Percentiles rank a stretch among this genome's conserved stretches.
Evolutionary conservation across 2,113 vertebrate genomes (phyloP).

Genomic region (Octodon degus): DNA sequence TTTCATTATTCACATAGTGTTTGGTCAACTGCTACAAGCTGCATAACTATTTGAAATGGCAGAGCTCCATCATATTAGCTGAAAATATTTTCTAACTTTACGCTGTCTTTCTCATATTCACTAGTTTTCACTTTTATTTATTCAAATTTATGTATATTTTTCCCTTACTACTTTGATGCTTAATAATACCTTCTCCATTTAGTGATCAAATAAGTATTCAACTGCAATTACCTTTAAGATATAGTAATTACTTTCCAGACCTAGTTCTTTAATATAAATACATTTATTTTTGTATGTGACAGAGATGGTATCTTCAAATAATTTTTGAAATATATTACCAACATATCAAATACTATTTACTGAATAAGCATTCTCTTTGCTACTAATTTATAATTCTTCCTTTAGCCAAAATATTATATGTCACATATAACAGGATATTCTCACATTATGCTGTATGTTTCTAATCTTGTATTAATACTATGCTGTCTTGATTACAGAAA

Average conservation of each 20-base stretch:
- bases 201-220: conserved; percentile 6
- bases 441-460: neutral
- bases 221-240: neutral
- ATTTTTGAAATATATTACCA: conserved; percentile 26
- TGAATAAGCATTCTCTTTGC: conserved; percentile 33
- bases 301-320: neutral
- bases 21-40: neutral
- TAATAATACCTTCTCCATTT: neutral
- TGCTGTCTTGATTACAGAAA: neutral
- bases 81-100: neutral
- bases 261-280: conserved; percentile 11
- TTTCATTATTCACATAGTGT: conserved; percentile 49
- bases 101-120: neutral
- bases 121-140: conserved; percentile 1
- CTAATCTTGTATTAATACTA: neutral
- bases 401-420: conserved; percentile 29
- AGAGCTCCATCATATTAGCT: conserved; percentile 11
- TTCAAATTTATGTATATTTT: conserved; percentile 44
- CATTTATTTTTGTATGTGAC: neutral
- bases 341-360: conserved; percentile 41
- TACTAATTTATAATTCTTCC: neutral
- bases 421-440: neutral
- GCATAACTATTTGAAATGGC: conserved; percentile 34
- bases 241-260: conserved; percentile 15
- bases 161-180: conserved; percentile 15